Evolutionary conservation across 2,797 vertebrate genomes (phyloP).

Genomic region (Sciurus vulgaris): DNA sequence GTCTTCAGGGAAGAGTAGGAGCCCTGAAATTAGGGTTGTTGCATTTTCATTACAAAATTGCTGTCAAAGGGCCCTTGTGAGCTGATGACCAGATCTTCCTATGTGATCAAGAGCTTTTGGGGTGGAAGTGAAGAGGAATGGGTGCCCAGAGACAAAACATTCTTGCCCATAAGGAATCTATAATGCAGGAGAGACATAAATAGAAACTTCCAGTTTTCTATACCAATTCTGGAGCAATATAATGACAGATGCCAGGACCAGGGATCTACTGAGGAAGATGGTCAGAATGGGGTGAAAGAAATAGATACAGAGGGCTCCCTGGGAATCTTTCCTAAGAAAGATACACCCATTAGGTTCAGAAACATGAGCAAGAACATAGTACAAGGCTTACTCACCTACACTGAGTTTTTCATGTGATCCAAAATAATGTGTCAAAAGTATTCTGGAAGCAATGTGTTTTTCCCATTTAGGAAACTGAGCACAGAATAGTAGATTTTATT

Average conservation of each 20-base stretch:
- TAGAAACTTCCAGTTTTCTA: not conserved
- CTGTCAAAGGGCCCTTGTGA: not conserved
- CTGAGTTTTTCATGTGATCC: not conserved
- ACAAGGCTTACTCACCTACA: not conserved
- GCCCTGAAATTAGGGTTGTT: not conserved
- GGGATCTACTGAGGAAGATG: not conserved
- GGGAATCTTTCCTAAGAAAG: not conserved
- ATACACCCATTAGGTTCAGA: not conserved
- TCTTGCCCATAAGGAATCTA: not conserved
- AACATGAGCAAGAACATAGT: not conserved
- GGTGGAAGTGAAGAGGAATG: not conserved
- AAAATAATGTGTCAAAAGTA: not conserved
- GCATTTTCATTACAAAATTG: not conserved
- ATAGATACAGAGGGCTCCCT: not conserved
- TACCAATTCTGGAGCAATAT: not conserved
- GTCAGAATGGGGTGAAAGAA: not conserved
- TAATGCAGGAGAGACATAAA: not conserved
- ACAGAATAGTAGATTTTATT: not conserved
- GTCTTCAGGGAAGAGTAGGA: not conserved
- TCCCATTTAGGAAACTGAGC: constrained; percentile 17
- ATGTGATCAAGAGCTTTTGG: not conserved
- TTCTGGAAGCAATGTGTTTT: constrained; percentile 46
- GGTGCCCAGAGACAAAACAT: not conserved
- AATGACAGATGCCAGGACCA: not conserved
- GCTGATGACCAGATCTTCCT: not conserved